Percentiles rank a stretch among this genome's conserved stretches.
Conservation (phyloP, 2,113 vertebrate genomes). For the Scomber scombrus region DNA sequence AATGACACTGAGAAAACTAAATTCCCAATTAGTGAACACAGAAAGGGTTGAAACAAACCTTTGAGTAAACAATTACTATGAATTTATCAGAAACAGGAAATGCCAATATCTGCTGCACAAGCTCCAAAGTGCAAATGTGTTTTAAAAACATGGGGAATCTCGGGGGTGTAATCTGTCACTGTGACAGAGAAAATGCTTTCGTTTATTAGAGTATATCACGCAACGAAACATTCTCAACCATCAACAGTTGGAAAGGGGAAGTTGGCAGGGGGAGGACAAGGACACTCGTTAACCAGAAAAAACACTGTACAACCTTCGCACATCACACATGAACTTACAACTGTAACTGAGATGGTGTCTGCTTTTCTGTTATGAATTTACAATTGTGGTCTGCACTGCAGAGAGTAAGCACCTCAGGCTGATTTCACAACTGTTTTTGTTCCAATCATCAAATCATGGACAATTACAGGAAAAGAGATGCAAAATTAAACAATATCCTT, state of each 20-base stretch:
- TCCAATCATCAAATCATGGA: constrained; percentile 8
- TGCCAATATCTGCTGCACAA: constrained; percentile 59
- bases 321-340: constrained; percentile 43
- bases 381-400: constrained; percentile 1
- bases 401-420: constrained; percentile 1
- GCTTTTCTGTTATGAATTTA: constrained; percentile 17
- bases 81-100: constrained; percentile 78
- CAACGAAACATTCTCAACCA: constrained; percentile 12
- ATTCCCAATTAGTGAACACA: constrained; percentile 67
- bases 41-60: constrained; percentile 54
- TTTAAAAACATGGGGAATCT: constrained; percentile 39
- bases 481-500: neutral
- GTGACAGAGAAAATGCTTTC: constrained; percentile 29
- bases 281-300: constrained; percentile 25
- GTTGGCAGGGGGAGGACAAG: constrained; percentile 1
- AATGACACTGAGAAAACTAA: constrained; percentile 15
- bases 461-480: neutral
- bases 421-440: constrained; percentile 6
- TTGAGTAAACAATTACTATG: constrained; percentile 74
- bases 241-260: neutral
- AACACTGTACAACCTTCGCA: constrained; percentile 34
- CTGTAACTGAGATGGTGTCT: constrained; percentile 3
- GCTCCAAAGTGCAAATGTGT: constrained; percentile 39
- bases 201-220: neutral
- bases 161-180: constrained; percentile 18